Evolutionary conservation across 2,888 invertebrate species (phyloP).

Genomic region (Dryocosmus kuriphilus): DNA sequence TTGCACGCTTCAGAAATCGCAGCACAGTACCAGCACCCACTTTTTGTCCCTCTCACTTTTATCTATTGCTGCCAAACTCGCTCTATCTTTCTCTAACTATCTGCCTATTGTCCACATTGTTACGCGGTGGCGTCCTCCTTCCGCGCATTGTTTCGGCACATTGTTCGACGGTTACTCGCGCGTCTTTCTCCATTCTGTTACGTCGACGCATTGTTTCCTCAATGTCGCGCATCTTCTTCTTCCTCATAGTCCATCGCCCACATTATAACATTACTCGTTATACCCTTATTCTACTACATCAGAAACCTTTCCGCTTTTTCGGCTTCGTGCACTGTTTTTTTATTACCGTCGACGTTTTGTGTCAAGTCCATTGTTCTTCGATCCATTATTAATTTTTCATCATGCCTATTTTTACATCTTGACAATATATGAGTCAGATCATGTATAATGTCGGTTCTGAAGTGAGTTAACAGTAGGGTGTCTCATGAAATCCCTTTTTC

Average conservation of each 20-base stretch:
- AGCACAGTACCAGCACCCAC: conserved; percentile 29
- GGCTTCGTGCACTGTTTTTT: conserved; percentile 43
- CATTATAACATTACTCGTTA: conserved; percentile 33
- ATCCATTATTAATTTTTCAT: conserved; percentile 19
- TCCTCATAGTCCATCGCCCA: conserved; percentile 34
- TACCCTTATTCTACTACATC: conserved; percentile 44
- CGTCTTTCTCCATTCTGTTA: conserved; percentile 60
- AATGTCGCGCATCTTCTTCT: conserved; percentile 56
- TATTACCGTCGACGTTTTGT: conserved; percentile 38
- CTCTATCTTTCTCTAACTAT: conserved; percentile 62
- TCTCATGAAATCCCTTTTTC: too few species aligned
- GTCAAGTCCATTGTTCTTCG: neutral
- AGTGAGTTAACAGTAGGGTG: too few species aligned
- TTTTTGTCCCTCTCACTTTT: conserved; percentile 15
- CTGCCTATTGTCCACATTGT: conserved; percentile 74
- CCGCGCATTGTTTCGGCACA: conserved; percentile 71
- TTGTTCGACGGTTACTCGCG: conserved; percentile 69
- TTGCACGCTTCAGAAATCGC: conserved; percentile 37
- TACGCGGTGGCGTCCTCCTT: conserved; percentile 68
- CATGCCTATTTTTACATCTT: neutral
- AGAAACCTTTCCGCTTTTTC: conserved; percentile 35
- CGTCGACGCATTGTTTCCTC: conserved; percentile 70
- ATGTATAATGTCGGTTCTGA: too few species aligned
- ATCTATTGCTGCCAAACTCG: conserved; percentile 34
- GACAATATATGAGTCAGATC: neutral